Base-by-base conservation (phyloP, 2,797 vertebrate species). In the Danio kyathit region DNA sequence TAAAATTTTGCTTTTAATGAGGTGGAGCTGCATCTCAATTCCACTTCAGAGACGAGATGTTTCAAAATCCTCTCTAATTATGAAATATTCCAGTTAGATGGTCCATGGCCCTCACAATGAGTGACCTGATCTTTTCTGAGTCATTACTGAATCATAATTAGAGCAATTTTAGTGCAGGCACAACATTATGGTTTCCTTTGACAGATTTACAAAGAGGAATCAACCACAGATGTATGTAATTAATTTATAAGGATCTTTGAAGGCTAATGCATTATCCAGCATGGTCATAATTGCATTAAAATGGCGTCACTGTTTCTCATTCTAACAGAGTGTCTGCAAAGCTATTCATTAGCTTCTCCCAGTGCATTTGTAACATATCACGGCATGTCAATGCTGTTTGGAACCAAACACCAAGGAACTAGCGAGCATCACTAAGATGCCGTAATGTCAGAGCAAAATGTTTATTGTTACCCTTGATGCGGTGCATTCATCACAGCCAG, bases 71-170 rank as follows among this genome's bases (percentile, higher is more conserved):
- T 51, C 38, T 86, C 88, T 89, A 91, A 92, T 91, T 89, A 89
- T 91, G 87, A 88, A 85, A 87, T 88, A 81, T 92, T 87, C 84
- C 82, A 85, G 80, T 85, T 89, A 88, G 59, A 84, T 82, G 87
- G 86, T 81, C 86, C 88, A 89, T 88, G 87, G 72, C 88, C 86
- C 86, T 88, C 86, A 86, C 84, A 66, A 77, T 82, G 77, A 84
- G 85, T 85, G 87, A 84, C 84, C 88, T 88, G 88, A 86, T 90
- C 78, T 85, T 79, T 80, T 88, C 61, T 29, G 84, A 87, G 83
- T 86, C 86, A 89, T 80, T 88, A 89, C 86, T 86, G 85, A 90
- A 89, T 87, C 82, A 89, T 70, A 90, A 92, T 86, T 83, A 87
- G 87, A 82, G 81, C 83, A 76, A 87, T 85, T 83, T 87, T 88